These are phyloP conservation scores for Andrena bucephala DNA, from an alignment of 2,888 invertebrate species.

Conservation along the genomic window DNA sequence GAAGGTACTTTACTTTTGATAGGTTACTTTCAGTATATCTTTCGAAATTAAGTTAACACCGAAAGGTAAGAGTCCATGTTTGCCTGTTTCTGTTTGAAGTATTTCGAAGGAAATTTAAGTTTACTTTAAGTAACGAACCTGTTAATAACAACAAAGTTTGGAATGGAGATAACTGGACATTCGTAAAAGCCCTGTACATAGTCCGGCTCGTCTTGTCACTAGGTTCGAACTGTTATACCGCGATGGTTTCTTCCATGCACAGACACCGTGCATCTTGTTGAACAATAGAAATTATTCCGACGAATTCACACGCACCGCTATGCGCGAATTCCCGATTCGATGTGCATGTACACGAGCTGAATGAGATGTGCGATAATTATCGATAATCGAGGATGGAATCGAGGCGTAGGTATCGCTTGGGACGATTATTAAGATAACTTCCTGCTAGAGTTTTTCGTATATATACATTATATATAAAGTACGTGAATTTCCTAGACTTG, in stretches of 20 bases:
- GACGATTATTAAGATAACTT: not conserved
- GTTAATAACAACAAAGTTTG: not conserved
- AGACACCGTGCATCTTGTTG: constrained; percentile 40
- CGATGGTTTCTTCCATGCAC: constrained; percentile 33
- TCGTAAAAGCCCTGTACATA: not conserved
- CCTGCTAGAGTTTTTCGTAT: not conserved
- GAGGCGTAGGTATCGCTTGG: not conserved
- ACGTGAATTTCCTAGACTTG: not conserved
- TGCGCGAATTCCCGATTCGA: constrained; percentile 31
- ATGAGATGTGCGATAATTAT: not conserved
- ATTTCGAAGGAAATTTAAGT: no score
- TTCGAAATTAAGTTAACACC: not conserved
- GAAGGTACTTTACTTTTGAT: not conserved
- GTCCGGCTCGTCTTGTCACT: not conserved
- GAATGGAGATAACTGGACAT: not conserved
- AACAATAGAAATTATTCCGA: constrained; percentile 46
- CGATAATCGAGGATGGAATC: constrained; percentile 34
- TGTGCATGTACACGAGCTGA: constrained; percentile 10
- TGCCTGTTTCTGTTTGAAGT: no score
- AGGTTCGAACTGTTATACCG: not conserved
- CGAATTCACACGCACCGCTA: constrained; percentile 23
- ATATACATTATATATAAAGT: not conserved
- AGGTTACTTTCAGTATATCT: not conserved
- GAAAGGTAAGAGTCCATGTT: no score
- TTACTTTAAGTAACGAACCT: no score